Evolutionary conservation across 1,140 invertebrate genomes (phyloP).

Genomic region (Drosophila littoralis): DNA sequence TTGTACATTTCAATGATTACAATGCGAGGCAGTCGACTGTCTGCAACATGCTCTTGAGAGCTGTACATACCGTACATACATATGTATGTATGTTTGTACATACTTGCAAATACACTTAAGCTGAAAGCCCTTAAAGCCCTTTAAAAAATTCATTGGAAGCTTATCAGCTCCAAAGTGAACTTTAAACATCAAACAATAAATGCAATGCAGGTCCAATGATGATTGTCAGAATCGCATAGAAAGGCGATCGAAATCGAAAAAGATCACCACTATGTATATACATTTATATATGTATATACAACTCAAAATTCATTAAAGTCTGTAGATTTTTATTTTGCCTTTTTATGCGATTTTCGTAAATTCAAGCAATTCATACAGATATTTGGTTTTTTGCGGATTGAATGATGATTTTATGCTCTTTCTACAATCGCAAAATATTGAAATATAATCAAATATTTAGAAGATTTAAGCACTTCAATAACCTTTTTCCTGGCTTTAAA

Average conservation of each 20-base stretch:
- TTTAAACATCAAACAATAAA: not conserved
- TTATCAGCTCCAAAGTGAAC: not conserved
- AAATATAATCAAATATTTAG: not conserved
- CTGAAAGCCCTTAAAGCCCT: not conserved
- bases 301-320: not conserved
- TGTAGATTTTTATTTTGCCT: not conserved
- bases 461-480: conserved; percentile 10
- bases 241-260: not conserved
- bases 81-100: not conserved
- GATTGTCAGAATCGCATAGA: not conserved
- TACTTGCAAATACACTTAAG: conserved; percentile 7
- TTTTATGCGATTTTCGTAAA: not conserved
- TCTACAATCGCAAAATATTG: not conserved
- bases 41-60: conserved; percentile 34
- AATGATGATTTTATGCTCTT: too few relatives aligned
- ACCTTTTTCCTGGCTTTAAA: conserved; percentile 1
- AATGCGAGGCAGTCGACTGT: conserved; percentile 40
- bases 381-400: not conserved
- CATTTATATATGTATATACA: not conserved
- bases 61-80: not conserved
- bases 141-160: conserved; percentile 6
- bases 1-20: conserved; percentile 78
- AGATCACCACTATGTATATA: not conserved
- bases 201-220: too few relatives aligned
- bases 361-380: not conserved